These are phyloP conservation scores for Mesodorylaimus sp. DNA, from an alignment of 2,888 invertebrate species.

Conservation along the genomic window DNA sequence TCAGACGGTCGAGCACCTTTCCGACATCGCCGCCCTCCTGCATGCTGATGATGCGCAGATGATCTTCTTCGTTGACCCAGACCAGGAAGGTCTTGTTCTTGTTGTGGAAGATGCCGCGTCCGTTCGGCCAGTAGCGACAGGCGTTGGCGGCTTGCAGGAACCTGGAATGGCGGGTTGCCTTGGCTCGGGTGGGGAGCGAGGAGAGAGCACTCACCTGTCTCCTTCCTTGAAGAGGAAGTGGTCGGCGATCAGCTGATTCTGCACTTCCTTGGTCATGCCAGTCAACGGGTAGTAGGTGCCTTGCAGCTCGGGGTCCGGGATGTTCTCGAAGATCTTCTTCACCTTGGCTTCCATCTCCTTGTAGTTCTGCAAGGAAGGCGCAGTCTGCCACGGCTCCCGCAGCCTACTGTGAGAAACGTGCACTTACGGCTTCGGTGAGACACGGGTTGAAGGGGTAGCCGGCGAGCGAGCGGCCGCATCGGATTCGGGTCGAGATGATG, in stretches of 20 bases:
- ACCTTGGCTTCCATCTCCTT: constrained; percentile 64
- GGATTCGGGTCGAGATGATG: constrained; percentile 81
- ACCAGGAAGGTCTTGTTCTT: constrained; percentile 54
- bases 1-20: constrained; percentile 49
- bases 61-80: constrained; percentile 86
- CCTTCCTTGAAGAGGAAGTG: constrained; percentile 97
- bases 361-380: constrained; percentile 51
- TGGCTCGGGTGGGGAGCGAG: too few relatives aligned
- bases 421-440: constrained; percentile 76
- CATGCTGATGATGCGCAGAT: constrained; percentile 58
- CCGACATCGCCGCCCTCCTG: constrained; percentile 55
- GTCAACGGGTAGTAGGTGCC: constrained; percentile 74
- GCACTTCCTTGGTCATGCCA: constrained; percentile 35
- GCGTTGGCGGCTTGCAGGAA: constrained; percentile 29
- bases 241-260: constrained; percentile 85
- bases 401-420: too few relatives aligned
- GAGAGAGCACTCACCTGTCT: constrained; percentile 54
- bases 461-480: constrained; percentile 62
- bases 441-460: constrained; percentile 97
- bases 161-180: too few relatives aligned
- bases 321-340: constrained; percentile 15
- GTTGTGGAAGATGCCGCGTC: constrained; percentile 69
- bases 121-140: constrained; percentile 59
- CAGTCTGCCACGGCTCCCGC: too few relatives aligned
- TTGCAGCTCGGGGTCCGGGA: constrained; percentile 49